A percentile compares a stretch with the other conserved stretches of the same genome.
phyloP scores from a whole-genome alignment of 1,140 invertebrate genomes.

The Gonioctena quinquepunctata region DNA sequence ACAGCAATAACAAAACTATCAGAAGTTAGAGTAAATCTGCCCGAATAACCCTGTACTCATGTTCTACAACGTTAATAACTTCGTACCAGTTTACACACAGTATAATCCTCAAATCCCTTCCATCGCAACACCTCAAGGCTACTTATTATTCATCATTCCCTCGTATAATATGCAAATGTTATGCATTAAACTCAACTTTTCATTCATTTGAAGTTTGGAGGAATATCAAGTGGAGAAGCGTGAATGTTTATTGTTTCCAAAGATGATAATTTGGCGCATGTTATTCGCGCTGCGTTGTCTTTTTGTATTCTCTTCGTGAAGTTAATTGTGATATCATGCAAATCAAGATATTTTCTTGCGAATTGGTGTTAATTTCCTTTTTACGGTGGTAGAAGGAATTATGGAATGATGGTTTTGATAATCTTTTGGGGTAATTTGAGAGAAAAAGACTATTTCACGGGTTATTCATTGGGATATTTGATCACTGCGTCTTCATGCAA shows the following conservation, averaged over 20 bases:
- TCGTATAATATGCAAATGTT: constrained; percentile 1
- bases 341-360: background rate
- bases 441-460: too few relatives aligned
- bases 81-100: background rate
- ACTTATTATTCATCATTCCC: constrained; percentile 7
- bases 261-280: constrained; percentile 1
- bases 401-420: too few relatives aligned
- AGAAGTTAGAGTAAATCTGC: background rate
- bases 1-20: too few relatives aligned
- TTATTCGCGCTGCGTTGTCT: background rate
- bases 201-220: background rate
- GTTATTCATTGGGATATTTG: too few relatives aligned
- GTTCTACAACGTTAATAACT: background rate
- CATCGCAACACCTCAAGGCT: background rate
- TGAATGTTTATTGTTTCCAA: background rate
- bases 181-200: background rate
- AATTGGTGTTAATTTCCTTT: background rate
- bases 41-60: background rate
- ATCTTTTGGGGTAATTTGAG: too few relatives aligned
- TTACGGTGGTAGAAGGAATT: too few relatives aligned
- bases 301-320: background rate
- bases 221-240: background rate
- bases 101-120: background rate
- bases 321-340: background rate
- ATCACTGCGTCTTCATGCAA: too few relatives aligned